Conservation (phyloP, 2,888 invertebrate genomes). For the Ennomos fuscantarius region DNA sequence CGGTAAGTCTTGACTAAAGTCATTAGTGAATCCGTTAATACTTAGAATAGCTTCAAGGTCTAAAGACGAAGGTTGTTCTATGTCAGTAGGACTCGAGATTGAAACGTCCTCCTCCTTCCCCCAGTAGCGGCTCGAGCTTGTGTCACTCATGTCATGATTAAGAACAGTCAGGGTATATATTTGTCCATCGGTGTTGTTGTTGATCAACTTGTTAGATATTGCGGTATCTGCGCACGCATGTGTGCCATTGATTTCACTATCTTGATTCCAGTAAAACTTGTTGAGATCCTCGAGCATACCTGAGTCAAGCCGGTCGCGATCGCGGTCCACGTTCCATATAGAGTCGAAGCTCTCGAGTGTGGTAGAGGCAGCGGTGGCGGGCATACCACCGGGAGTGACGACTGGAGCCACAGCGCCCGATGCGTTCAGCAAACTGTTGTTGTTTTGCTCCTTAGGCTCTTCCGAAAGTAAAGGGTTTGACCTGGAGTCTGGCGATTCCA, state of each 20-base stretch:
- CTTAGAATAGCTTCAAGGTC: conserved; percentile 93
- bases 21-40: conserved; percentile 86
- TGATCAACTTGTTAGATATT: conserved; percentile 79
- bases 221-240: conserved; percentile 79
- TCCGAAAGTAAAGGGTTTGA: conserved; percentile 80
- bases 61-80: conserved; percentile 86
- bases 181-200: conserved; percentile 91
- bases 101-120: conserved; percentile 87
- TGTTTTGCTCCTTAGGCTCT: conserved; percentile 86
- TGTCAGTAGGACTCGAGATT: conserved; percentile 85
- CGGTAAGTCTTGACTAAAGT: conserved; percentile 86
- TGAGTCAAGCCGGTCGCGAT: conserved; percentile 88
- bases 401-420: conserved; percentile 58
- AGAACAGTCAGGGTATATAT: conserved; percentile 95
- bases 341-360: conserved; percentile 84
- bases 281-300: conserved; percentile 93
- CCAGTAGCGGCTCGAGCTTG: conserved; percentile 87
- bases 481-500: conserved; percentile 84
- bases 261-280: conserved; percentile 92
- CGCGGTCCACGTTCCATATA: conserved; percentile 90
- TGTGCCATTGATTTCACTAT: conserved; percentile 84
- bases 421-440: conserved; percentile 84
- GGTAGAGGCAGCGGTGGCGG: conserved; percentile 73
- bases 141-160: conserved; percentile 90
- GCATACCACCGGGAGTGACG: conserved; percentile 59